Percentiles rank a stretch among this genome's conserved stretches.
phyloP scores from a whole-genome alignment of 2,888 invertebrate genomes.

The Axea sp. region DNA sequence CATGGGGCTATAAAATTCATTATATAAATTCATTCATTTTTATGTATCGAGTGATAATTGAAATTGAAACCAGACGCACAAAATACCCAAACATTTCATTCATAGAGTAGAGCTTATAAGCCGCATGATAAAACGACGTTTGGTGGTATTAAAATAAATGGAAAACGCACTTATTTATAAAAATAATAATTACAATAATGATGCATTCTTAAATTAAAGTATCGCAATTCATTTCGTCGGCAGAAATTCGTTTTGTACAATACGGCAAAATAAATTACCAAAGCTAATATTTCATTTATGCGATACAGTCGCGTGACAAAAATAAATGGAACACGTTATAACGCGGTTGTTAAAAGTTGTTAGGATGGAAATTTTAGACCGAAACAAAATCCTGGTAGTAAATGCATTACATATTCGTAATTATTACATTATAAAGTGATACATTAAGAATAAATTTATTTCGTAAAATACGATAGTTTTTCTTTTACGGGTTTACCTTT shows the following conservation, averaged over 20 bases:
- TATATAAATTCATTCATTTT: constrained; percentile 11
- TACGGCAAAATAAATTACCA: constrained; percentile 33
- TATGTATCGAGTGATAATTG: constrained; percentile 5
- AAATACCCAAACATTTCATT: neutral
- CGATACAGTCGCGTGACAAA: constrained; percentile 44
- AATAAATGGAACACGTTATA: constrained; percentile 45
- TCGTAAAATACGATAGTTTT: neutral
- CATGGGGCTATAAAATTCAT: constrained; percentile 15
- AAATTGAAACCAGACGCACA: neutral
- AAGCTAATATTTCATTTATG: constrained; percentile 47
- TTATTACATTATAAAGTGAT: constrained; percentile 14
- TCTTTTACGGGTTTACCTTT: no score
- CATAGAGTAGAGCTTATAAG: neutral
- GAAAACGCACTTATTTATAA: constrained; percentile 12
- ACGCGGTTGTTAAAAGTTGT: constrained; percentile 36
- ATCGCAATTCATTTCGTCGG: constrained; percentile 21
- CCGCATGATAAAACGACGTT: constrained; percentile 6
- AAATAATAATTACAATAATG: constrained; percentile 29
- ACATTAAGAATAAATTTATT: constrained; percentile 1
- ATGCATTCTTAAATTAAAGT: constrained; percentile 29
- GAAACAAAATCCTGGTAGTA: no score
- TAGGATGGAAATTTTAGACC: constrained; percentile 28
- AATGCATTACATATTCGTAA: no score
- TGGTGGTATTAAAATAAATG: neutral
- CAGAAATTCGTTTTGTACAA: constrained; percentile 31